These are phyloP conservation scores for Peromyscus maniculatus DNA, from an alignment of 2,113 vertebrate genomes.

Conservation along the genomic window DNA sequence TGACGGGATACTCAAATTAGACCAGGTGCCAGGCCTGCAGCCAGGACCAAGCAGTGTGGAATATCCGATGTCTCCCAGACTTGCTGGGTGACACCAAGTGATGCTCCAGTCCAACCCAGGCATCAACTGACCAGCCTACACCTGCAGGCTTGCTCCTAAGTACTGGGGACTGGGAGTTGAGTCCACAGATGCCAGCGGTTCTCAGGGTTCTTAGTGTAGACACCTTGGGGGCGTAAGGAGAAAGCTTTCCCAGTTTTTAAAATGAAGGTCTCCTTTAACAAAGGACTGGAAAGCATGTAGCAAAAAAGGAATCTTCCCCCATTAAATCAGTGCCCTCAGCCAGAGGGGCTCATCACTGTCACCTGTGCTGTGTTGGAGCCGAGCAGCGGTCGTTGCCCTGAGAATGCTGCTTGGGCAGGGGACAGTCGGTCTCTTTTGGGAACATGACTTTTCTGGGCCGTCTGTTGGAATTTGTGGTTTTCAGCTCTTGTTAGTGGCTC, in stretches of 20 bases:
- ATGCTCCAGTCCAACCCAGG: rapidly evolving
- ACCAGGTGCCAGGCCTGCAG: neutral
- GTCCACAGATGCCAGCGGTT: neutral
- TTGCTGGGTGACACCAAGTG: neutral
- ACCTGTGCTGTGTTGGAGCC: neutral
- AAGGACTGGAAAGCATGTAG: neutral
- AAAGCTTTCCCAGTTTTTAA: neutral
- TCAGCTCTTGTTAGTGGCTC: conserved; percentile 25
- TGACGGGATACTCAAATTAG: neutral
- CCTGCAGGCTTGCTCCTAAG: neutral
- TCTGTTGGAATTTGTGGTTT: neutral
- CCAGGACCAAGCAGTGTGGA: neutral
- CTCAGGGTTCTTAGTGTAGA: neutral
- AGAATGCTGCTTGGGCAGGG: neutral
- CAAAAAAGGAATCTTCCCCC: neutral
- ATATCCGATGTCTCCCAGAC: rapidly evolving
- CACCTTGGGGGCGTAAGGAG: neutral
- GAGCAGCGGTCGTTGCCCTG: neutral
- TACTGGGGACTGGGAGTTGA: rapidly evolving
- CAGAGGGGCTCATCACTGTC: neutral
- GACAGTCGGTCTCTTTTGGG: neutral
- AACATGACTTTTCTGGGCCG: neutral
- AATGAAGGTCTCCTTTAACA: neutral
- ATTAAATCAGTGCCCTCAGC: rapidly evolving
- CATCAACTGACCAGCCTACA: rapidly evolving